phyloP scores from a whole-genome alignment of 30 jellyfish, hydroid and myxozoan genomes.

The Turritopsis rubra region DNA sequence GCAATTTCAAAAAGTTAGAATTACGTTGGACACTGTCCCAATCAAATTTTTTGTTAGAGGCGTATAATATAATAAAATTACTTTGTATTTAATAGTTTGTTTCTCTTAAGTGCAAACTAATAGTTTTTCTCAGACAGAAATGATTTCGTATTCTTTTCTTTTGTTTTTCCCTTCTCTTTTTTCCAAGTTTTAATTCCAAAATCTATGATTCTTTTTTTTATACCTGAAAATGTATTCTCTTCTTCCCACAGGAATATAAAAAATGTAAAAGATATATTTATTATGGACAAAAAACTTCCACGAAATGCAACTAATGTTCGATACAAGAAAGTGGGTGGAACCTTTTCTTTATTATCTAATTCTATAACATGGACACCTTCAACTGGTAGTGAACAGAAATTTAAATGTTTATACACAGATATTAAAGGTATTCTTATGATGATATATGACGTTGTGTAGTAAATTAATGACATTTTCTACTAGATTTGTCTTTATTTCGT shows the following conservation, averaged over 20 bases:
- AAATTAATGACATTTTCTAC: too few species aligned
- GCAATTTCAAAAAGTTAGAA: slow-evolving; percentile 9
- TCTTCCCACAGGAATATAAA: background rate
- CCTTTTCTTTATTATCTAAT: slow-evolving; percentile 41
- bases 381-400: slow-evolving; percentile 29
- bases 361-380: slow-evolving; percentile 53
- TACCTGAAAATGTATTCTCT: background rate
- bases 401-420: slow-evolving; percentile 71
- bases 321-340: slow-evolving; percentile 76
- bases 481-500: background rate
- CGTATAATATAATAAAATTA: too few species aligned
- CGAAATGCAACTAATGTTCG: slow-evolving; percentile 31
- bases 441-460: too few species aligned
- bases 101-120: too few species aligned
- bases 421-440: slow-evolving; percentile 91
- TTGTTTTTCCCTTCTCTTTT: too few species aligned
- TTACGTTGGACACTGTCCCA: background rate
- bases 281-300: slow-evolving; percentile 3
- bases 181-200: too few species aligned
- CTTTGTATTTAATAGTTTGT: too few species aligned
- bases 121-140: background rate
- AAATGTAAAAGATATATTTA: background rate
- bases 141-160: too few species aligned
- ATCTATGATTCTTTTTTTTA: background rate
- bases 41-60: too few species aligned